Conservation (phyloP, 2,113 vertebrate species). For the Mustela nigripes region DNA sequence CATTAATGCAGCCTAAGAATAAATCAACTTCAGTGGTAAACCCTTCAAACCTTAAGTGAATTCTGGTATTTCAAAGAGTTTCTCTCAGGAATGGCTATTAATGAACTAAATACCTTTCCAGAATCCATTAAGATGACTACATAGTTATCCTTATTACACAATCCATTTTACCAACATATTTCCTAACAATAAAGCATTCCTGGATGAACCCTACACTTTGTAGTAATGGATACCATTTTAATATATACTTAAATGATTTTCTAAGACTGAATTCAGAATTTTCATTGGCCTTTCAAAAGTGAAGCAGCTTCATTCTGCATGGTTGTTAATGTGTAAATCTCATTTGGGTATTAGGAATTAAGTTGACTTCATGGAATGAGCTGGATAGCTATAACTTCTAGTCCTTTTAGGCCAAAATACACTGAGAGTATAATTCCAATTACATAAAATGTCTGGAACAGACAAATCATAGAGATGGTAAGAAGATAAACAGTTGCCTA, state of each 20-base stretch:
- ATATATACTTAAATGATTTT: slow-evolving; percentile 28
- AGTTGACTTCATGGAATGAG: neutral
- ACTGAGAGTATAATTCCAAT: neutral
- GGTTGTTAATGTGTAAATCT: neutral
- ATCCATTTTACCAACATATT: neutral
- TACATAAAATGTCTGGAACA: slow-evolving; percentile 38
- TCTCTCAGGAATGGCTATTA: neutral
- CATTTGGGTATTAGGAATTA: neutral
- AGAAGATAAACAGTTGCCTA: neutral
- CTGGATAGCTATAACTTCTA: neutral
- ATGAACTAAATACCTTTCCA: neutral
- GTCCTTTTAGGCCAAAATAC: neutral
- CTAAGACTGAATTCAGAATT: slow-evolving; percentile 40
- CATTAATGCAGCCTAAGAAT: neutral
- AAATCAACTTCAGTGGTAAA: slow-evolving; percentile 22
- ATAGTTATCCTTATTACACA: neutral
- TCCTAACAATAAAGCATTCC: slow-evolving; percentile 34
- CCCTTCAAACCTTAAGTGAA: slow-evolving; percentile 14
- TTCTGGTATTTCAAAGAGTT: slow-evolving; percentile 35
- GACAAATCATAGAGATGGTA: neutral
- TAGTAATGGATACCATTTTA: neutral
- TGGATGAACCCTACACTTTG: neutral
- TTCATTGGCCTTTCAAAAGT: neutral
- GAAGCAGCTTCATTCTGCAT: neutral
- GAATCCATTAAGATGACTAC: neutral